Evolutionary conservation across 2,888 invertebrate species (phyloP).

Genomic region (Plutella xylostella): DNA sequence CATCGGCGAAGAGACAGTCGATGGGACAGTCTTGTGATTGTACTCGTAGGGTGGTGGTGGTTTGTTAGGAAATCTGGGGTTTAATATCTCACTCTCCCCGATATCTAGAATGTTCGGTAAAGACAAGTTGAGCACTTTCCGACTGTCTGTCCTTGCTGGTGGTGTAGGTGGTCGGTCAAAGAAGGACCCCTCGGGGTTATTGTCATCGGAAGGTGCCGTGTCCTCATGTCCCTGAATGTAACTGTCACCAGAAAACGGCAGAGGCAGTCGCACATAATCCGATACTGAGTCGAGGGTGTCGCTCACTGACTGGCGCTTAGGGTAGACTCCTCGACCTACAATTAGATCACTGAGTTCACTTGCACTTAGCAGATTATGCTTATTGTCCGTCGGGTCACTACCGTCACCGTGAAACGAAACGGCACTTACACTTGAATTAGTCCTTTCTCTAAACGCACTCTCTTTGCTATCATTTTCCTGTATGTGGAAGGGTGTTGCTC

Average conservation of each 20-base stretch:
- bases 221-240: conserved; percentile 71
- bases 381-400: conserved; percentile 87
- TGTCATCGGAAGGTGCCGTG: conserved; percentile 70
- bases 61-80: conserved; percentile 42
- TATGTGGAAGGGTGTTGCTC: conserved; percentile 38
- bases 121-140: conserved; percentile 53
- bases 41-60: conserved; percentile 80
- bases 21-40: conserved; percentile 69
- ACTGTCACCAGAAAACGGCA: conserved; percentile 68
- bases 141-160: conserved; percentile 77
- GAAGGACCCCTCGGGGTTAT: conserved; percentile 57
- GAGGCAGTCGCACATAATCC: conserved; percentile 86
- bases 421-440: conserved; percentile 85
- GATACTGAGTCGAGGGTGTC: conserved; percentile 89
- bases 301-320: conserved; percentile 79
- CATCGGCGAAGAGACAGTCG: conserved; percentile 33
- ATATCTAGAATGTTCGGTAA: conserved; percentile 58
- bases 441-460: conserved; percentile 72
- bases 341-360: conserved; percentile 87
- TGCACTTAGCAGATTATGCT: conserved; percentile 81
- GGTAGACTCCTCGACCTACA: conserved; percentile 83
- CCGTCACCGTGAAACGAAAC: conserved; percentile 88
- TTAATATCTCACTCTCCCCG: conserved; percentile 30
- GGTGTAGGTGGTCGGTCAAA: conserved; percentile 75
- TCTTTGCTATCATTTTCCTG: conserved; percentile 59